Base-by-base conservation (phyloP, 2,888 invertebrate genomes). In the Gasteruption jaculator region DNA sequence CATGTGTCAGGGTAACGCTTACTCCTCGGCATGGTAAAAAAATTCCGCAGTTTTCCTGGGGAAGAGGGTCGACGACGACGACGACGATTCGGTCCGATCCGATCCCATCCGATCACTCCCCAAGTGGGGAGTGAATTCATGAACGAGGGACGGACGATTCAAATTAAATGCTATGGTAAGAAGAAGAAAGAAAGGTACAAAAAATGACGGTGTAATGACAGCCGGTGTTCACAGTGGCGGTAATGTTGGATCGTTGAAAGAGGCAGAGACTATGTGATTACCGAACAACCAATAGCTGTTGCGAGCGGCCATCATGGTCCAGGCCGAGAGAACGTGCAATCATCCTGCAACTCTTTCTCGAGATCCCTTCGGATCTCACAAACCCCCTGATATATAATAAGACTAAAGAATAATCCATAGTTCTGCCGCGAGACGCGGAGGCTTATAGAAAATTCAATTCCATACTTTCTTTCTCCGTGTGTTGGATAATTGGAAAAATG, bases 301-400 rank as follows among this genome's bases (percentile, higher is more conserved):
- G 59, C 56, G 54, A 65, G 70, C 69, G 67, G 70, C 70, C 70
- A 70, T 70, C 65, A 68, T 68, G 68, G 63, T 67, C 68, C 68
- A 60, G 57, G 54, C 54, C 56, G 63, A 68, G 69, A n/a, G n/a
- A n/a, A 68, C 68, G 67, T 69, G 68, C 68, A 69, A 70, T 69
- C 69, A 68, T 48, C 40, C 50, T 47, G 48, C 49, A 52, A 52
- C 53, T 41, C 45, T n/a, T n/a, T n/a, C n/a, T n/a, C n/a, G n/a
- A n/a, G n/a, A n/a, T n/a, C n/a, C n/a, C n/a, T n/a, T n/a, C n/a
- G n/a, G n/a, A n/a, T n/a, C n/a, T n/a, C n/a, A n/a, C n/a, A n/a
- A n/a, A n/a, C n/a, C n/a, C 38, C 40, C 30, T 35, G 33, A 29
- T 33, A 27, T 40, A 27, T 27, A 27, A 5, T 5, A n/a, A 5